Base-by-base conservation (phyloP, 2,888 invertebrate species). In the Coecobrya sp. region DNA sequence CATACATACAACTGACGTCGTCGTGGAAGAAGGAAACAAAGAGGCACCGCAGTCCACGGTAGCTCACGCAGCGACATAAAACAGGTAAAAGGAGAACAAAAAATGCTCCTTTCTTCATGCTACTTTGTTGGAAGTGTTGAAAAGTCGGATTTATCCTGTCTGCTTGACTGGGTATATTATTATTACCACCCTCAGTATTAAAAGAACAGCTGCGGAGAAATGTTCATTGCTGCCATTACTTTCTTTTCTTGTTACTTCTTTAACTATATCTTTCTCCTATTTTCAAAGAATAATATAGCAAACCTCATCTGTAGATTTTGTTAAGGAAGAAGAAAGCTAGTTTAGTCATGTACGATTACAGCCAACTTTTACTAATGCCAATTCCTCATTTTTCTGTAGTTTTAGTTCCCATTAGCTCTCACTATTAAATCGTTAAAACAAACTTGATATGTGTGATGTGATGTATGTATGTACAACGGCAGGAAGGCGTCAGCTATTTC, bases 401-500 rank as follows among this genome's bases (percentile, higher is more conserved):
- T 65, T 30, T 30, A 68, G 16, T 30, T 16, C 13, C 10, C 68
- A 19, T 3, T 30, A 8, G 30, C 27, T 65, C n/a, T n/a, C n/a
- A n/a, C n/a, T 65, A 8, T 65, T 45, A 42, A 73, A 73, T 42
- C 16, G 42, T 45, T 45, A 42, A n/a, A n/a, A 73, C 27, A 36
- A 73, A 42, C 19, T 16, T 4, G 42, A 73, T n/a, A 73, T n/a
- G 19, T 36, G 42, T 42, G 42, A 73, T 2, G 42, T 0, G 10
- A 16, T 19, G 19, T 4, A n/a, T 19, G 10, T 19, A 0, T 1
- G 22, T n/a, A 42, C 3, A 42, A 16, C 25, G 27, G 30, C 70
- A 27, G 30, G 25, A 55, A 59, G 19, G 86, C 62, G 91, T 91
- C 81, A 70, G 91, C 81, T 52, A 55, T 27, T 65, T 82, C 86